Percentiles rank a stretch among this genome's conserved stretches.
Conservation (phyloP, 2,888 invertebrate genomes). For the Hydrotaea diabolus region DNA sequence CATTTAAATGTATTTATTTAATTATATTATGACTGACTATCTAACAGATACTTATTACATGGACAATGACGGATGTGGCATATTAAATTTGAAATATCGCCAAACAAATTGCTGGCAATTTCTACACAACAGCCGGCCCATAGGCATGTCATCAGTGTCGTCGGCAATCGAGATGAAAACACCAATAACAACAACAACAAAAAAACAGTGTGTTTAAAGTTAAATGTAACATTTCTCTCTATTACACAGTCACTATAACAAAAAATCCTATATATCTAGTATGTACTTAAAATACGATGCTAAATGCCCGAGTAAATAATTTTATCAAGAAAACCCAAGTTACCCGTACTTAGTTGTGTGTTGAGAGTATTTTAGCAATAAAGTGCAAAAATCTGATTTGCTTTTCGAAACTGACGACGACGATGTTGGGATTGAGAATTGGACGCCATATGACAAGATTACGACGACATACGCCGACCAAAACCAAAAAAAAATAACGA, state of each 20-base stretch:
- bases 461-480: no score
- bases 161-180: neutral
- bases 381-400: conserved; percentile 48
- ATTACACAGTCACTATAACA: neutral
- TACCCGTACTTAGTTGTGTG: neutral
- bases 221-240: conserved; percentile 15
- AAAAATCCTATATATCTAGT: no score
- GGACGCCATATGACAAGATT: neutral
- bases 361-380: conserved; percentile 41
- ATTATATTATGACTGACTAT: conserved; percentile 17
- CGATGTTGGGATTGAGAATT: neutral
- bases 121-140: neutral
- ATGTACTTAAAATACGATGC: neutral
- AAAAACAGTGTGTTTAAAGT: neutral
- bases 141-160: neutral
- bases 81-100: conserved; percentile 40
- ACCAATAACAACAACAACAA: no score
- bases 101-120: neutral
- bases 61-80: conserved; percentile 51
- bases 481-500: neutral
- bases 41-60: conserved; percentile 11
- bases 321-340: conserved; percentile 1
- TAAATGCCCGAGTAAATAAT: conserved; percentile 42
- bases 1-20: neutral
- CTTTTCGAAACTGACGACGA: neutral